Base-by-base conservation (phyloP, 2,113 vertebrate genomes). In the Sander lucioperca region DNA sequence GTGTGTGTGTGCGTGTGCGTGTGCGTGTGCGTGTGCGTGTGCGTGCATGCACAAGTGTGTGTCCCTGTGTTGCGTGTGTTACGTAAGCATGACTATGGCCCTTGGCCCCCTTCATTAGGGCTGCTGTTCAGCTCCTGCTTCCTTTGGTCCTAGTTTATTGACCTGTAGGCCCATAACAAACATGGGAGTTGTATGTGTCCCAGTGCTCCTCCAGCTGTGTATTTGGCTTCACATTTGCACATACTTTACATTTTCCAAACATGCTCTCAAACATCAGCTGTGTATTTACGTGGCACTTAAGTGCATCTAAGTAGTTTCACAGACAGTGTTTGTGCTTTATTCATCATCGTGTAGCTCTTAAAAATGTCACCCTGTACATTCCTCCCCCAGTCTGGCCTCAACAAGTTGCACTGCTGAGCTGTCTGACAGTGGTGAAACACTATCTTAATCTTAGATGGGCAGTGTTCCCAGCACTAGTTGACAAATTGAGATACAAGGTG, bases 11-110 rank as follows among this genome's bases (percentile, higher is more conserved):
- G 79, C 70, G 74, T 30, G 61, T 67, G n/a, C 69, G 2, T 69
- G 65, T 48, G 65, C 70, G 50, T 76, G 50, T 69, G 72, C 74
- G 66, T 54, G 25, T 36, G 2, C 18, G 72, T 70, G 72, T 36
- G n/a, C 25, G 2, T 11, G 13, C 18, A 18, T 19, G 30, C 47
- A 59, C 30, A 30, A 4, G 30, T 79, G 53, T 61, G 72, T 70
- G 70, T 57, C 36, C 53, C 25, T 64, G 68, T 70, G 77, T 77
- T 81, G 53, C 15, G 15, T 72, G 77, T 30, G 71, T 94, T 95
- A 93, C 74, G 33, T 94, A 94, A 94, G 91, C 86, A 56, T 88
- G 85, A 88, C 79, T 84, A 54, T 85, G 65, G 62, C 59, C 59
- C 72, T 65, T 56, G 16, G 48, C 79, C 78, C 33, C 66, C 76